Base-by-base conservation (phyloP, 2,888 invertebrate species). In the Oscheius sp. region DNA sequence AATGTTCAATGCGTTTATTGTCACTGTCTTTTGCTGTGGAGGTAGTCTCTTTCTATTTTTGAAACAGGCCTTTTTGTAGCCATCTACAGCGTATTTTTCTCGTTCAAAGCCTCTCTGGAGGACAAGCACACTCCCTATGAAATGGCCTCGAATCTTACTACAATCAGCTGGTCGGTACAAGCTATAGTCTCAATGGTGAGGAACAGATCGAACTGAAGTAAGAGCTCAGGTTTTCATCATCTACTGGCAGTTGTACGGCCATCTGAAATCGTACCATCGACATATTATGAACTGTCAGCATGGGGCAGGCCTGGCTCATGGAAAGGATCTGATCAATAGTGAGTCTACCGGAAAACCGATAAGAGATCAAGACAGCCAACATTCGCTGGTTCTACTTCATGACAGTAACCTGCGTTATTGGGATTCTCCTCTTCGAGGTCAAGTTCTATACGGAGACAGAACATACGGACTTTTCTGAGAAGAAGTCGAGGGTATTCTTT, bases 231-330 rank as follows among this genome's bases (percentile, higher is more conserved):
- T 70, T 42, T 70, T 81, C 48, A 70, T 81, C 1, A 70, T 79
- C 32, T 79, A 81, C 55, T 81, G 81, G 81, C 81, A 81, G 58
- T 29, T 79, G 1, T 77, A 78, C 66, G 81, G 79, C 5, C 78
- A 79, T 53, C 72, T 81, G 29, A 50, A 57, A 13, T 74, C 78
- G n/a, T 81, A 79, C 57, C 73, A 55, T 32, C 66, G 74, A 11
- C 74, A 74, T 29, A 58, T 74, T 9, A 55, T 68, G 58, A 58
- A 58, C 33, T 74, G 74, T 37, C 74, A 73, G 50, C 63, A 73
- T 13, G 73, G 73, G 7, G 73, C 73, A 0, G 73, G 73, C 13
- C 48, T 74, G 9, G 74, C 74, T 48, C 74, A 68, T 35, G 74
- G 74, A 47, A 66, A 57, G 11, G 29, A 63, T 9, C 33, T 73